Evolutionary conservation across 2,113 vertebrate species (phyloP), one percentile per base, ranked within the genome.

Genomic region (Leucopsar rothschildi): DNA sequence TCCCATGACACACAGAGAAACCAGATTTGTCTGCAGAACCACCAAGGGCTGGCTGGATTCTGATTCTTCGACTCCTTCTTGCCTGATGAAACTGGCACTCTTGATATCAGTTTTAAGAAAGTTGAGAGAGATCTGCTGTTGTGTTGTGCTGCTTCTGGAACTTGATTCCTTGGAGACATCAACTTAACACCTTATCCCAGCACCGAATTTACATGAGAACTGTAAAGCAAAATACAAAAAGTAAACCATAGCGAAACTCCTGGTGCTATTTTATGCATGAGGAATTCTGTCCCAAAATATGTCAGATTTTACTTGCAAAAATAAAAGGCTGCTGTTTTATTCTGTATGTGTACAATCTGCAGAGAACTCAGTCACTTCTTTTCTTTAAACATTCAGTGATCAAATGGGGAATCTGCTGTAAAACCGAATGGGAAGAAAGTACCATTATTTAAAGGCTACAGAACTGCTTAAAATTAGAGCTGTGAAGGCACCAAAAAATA

Each of bases 381-480:
- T 95, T 88, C 96, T 97, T 97, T 92, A 95, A 97, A 96, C 96
- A 94, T 94, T 96, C 95, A 88, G 81, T 78, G 92, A 97, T 97
- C 95, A 93, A 97, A 96, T 71, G 93, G 61, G 92, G 96, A 97
- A 97, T 95, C 96, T 96, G 95, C 96, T 97, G 96, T 94, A 96
- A 95, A 97, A 96, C 92, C 88, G 1, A 97, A 97, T 33, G 70
- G 93, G 96, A 97, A 96, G 97, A 97, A 97, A 96, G 96, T 96
- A 97, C 97, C 97, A 97, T 98, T 97, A 98, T 98, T 98, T 98
- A 97, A 98, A 98, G 97, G 96, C 96, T 96, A 97, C 97, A 96
- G 97, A 97, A 96, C 97, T 95, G 97, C 97, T 98, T 98, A 98
- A 98, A 98, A 98, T 98, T 98, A 98, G 98, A 98, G 96, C 92